phyloP scores from a whole-genome alignment of 1,140 invertebrate genomes.

The Euglossa dilemma region DNA sequence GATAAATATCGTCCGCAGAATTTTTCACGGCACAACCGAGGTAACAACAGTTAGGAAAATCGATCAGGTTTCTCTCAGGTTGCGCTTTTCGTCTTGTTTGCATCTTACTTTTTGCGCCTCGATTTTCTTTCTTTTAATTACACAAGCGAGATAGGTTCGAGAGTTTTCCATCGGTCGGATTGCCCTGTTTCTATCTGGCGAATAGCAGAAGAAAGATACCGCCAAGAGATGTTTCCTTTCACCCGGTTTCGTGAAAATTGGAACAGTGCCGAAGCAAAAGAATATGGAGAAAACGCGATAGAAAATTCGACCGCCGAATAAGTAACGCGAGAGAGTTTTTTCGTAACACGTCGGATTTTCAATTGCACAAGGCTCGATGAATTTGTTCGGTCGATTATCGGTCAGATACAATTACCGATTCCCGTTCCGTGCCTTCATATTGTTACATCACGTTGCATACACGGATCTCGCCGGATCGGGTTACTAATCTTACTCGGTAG shows the following conservation, averaged over 20 bases:
- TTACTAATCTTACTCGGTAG: constrained; percentile 46
- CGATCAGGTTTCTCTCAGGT: background rate
- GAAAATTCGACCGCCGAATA: background rate
- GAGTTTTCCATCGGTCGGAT: background rate
- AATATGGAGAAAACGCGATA: no score
- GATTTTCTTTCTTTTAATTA: background rate
- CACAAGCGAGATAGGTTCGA: background rate
- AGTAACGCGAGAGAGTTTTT: background rate
- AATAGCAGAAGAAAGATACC: background rate
- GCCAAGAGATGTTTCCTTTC: constrained; percentile 24
- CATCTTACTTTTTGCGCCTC: background rate
- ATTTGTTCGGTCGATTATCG: constrained; percentile 42
- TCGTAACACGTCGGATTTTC: background rate
- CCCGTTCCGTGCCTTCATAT: constrained; percentile 34
- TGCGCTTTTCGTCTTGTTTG: background rate
- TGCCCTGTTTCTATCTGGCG: background rate
- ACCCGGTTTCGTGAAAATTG: constrained; percentile 20
- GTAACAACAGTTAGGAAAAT: background rate
- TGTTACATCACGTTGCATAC: constrained; percentile 42
- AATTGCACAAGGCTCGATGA: constrained; percentile 16
- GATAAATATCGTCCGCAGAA: background rate
- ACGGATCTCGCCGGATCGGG: constrained; percentile 32
- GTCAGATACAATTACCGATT: constrained; percentile 37
- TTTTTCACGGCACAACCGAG: background rate
- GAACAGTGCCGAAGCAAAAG: background rate